These are phyloP conservation scores for Drosophila bunnanda DNA, from an alignment of 2,888 invertebrate genomes.

Conservation along the genomic window DNA sequence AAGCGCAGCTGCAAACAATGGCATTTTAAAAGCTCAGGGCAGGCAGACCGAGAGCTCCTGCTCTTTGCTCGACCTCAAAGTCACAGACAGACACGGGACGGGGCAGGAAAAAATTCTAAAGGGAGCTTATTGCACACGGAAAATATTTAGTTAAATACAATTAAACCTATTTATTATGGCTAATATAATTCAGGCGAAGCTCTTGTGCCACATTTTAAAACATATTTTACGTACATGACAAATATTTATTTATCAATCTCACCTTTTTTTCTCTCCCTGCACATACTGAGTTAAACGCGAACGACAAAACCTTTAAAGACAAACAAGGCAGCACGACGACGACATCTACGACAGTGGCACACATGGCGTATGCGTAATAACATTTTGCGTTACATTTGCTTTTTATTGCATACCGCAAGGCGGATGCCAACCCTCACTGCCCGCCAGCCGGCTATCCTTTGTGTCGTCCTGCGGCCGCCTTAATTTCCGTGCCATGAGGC, in stretches of 20 bases:
- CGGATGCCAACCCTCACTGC: constrained; percentile 47
- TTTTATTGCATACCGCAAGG: constrained; percentile 80
- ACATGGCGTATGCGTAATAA: constrained; percentile 77
- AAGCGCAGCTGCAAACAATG: constrained; percentile 75
- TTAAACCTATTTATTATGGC: neutral
- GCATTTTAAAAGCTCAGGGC: constrained; percentile 69
- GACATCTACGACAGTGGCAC: constrained; percentile 26
- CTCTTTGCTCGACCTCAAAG: constrained; percentile 36
- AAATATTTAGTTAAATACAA: neutral
- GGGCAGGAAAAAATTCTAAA: constrained; percentile 17
- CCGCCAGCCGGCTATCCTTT: constrained; percentile 41
- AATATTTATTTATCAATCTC: too few relatives aligned
- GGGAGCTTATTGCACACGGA: neutral
- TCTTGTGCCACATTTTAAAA: too few relatives aligned
- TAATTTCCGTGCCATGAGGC: constrained; percentile 72
- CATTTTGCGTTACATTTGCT: constrained; percentile 80
- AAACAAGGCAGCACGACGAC: constrained; percentile 49
- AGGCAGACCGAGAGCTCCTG: constrained; percentile 38
- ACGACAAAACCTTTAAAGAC: constrained; percentile 54
- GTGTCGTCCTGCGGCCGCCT: constrained; percentile 54
- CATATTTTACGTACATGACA: neutral
- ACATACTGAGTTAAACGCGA: constrained; percentile 6
- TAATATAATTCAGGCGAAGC: too few relatives aligned
- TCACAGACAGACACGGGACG: constrained; percentile 23
- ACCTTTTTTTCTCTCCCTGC: neutral